Percentiles rank a stretch among this genome's conserved stretches.
phyloP scores from a whole-genome alignment of 1,140 invertebrate genomes.

The Globodera ellingtonae region DNA sequence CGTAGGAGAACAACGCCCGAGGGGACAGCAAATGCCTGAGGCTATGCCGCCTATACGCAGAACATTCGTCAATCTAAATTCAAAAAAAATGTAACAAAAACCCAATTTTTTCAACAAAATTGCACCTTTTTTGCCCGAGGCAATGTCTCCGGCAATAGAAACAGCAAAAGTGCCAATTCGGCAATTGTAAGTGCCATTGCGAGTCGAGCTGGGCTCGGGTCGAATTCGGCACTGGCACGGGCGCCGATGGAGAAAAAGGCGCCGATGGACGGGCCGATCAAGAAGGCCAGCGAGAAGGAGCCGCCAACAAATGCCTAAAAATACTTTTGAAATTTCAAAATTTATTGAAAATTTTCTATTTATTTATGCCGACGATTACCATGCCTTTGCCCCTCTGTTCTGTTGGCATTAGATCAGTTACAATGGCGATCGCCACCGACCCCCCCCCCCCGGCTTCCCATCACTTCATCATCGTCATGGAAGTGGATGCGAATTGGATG shows the following conservation, averaged over 20 bases:
- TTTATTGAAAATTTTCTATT: no score
- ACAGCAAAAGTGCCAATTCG: conserved; percentile 78
- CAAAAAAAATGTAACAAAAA: conserved; percentile 2
- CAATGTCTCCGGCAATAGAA: conserved; percentile 84
- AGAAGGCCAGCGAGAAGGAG: conserved; percentile 95
- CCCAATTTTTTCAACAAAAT: background rate
- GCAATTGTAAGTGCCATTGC: conserved; percentile 77
- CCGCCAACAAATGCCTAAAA: conserved; percentile 87
- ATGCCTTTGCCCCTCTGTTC: no score
- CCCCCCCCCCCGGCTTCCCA: no score
- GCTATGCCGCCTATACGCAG: background rate
- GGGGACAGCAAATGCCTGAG: conserved; percentile 70
- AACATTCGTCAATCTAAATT: conserved; percentile 69
- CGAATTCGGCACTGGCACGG: conserved; percentile 68
- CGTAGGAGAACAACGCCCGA: conserved; percentile 72
- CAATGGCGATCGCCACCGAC: no score
- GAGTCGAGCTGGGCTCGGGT: conserved; percentile 85
- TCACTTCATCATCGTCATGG: no score
- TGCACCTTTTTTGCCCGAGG: conserved; percentile 9
- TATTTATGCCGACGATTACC: no score
- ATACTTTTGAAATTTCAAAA: background rate
- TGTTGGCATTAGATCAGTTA: no score
- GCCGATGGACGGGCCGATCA: conserved; percentile 90
- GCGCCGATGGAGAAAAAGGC: conserved; percentile 82
- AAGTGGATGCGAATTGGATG: no score